Evolutionary conservation across 1,140 invertebrate species (phyloP), one percentile per base, ranked within the genome.

Genomic region (Drosophila setifemur): DNA sequence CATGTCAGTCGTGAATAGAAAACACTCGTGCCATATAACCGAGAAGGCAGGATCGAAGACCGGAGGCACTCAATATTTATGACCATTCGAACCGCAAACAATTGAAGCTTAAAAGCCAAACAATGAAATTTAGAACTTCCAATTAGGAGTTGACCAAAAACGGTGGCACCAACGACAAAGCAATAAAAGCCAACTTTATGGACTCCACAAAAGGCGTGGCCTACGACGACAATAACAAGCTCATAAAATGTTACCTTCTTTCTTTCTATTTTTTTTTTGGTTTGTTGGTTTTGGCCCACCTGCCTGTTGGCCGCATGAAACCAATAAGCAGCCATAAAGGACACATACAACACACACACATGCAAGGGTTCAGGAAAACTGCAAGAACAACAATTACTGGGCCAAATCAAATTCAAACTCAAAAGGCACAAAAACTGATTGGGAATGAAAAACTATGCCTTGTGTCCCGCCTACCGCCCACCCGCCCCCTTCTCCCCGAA

Each of bases 51-150:
- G 3, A 21, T 23, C 28, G 23, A 37, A 37, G 39, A 26, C 44
- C 23, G 42, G 31, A 16, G 52, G 40, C 79, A 72, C 68, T 71
- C 70, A 58, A 72, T 85, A 85, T 85, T 85, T 85, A 85, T 79
- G 79, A 61, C 74, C 81, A 68, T 70, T 75, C 73, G 52, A 63
- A 79, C 79, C 74, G 71, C 79, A 86, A 85, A 75, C 81, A 85
- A 85, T 85, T 85, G 81, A 79, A 79, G 79, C 81, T 85, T 85
- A 85, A 85, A 86, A 85, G 79, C 60, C 81, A 79, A 72, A 85
- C 79, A 85, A 83, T 83, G 66, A 85, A 85, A 79, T 85, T 85
- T 85, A 75, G 81, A 85, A 79, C 81, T 79, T 72, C 79, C 79
- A 85, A 85, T 85, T 85, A 85, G 79, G 77, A 86, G 71, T 58